Evolutionary conservation across 1,140 invertebrate genomes (phyloP).

Genomic region (Gerris buenoi): DNA sequence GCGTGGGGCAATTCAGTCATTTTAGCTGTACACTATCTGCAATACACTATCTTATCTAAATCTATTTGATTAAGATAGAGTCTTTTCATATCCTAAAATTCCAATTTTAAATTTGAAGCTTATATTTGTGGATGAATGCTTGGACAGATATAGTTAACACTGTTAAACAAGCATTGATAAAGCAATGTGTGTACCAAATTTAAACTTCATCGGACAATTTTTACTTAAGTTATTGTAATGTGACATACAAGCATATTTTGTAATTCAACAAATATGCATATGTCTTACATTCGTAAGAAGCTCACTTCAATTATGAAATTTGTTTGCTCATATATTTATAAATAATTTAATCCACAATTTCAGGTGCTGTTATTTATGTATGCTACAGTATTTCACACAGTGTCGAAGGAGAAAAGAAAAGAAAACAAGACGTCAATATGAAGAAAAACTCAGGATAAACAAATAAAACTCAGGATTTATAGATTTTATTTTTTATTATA

Average conservation of each 20-base stretch:
- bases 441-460: too few relatives aligned
- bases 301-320: neutral
- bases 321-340: neutral
- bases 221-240: neutral
- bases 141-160: too few relatives aligned
- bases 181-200: neutral
- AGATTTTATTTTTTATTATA: too few relatives aligned
- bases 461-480: too few relatives aligned
- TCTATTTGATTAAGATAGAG: too few relatives aligned
- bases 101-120: too few relatives aligned
- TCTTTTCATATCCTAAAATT: too few relatives aligned
- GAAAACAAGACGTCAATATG: neutral
- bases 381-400: constrained; percentile 20
- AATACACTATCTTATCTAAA: too few relatives aligned
- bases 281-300: neutral
- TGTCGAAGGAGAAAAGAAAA: constrained; percentile 13
- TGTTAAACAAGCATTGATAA: too few relatives aligned
- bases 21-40: too few relatives aligned
- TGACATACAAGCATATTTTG: neutral
- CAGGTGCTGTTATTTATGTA: constrained; percentile 18
- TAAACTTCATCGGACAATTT: neutral
- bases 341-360: neutral
- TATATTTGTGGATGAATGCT: too few relatives aligned
- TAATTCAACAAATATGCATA: neutral
- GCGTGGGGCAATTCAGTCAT: too few relatives aligned